A percentile compares a stretch with the other conserved stretches of the same genome.
Evolutionary conservation across 2,888 invertebrate species (phyloP).

Genomic region (Pristionchus exspectatus): DNA sequence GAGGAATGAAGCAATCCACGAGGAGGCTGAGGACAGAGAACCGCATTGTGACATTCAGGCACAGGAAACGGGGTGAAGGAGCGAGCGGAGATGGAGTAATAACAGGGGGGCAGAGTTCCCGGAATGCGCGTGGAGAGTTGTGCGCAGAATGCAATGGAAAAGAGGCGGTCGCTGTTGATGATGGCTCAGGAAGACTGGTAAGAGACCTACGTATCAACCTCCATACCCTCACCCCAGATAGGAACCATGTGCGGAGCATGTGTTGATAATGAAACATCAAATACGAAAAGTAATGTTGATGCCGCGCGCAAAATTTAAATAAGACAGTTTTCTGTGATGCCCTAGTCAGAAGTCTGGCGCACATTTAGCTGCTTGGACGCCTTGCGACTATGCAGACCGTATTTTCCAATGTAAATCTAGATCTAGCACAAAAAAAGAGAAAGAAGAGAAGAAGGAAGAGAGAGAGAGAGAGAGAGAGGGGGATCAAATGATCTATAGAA

Average conservation of each 20-base stretch:
- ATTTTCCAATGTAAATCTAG: not conserved
- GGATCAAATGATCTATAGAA: not conserved
- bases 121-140: not conserved
- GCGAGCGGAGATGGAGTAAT: not conserved
- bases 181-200: not conserved
- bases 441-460: not conserved
- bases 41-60: not conserved
- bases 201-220: not conserved
- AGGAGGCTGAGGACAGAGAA: not conserved
- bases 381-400: not conserved
- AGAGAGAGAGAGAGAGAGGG: not conserved
- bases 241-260: too few relatives aligned
- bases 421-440: not conserved
- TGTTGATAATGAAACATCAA: too few relatives aligned
- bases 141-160: slow-evolving; percentile 5
- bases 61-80: not conserved
- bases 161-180: not conserved
- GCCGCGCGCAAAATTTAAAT: too few relatives aligned
- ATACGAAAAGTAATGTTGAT: too few relatives aligned
- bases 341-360: too few relatives aligned
- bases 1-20: slow-evolving; percentile 37
- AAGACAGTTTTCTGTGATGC: too few relatives aligned
- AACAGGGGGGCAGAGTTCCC: not conserved
- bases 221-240: too few relatives aligned
- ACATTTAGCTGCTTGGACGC: too few relatives aligned